Base-by-base conservation (phyloP, 2,113 vertebrate genomes). In the Equus przewalskii region DNA sequence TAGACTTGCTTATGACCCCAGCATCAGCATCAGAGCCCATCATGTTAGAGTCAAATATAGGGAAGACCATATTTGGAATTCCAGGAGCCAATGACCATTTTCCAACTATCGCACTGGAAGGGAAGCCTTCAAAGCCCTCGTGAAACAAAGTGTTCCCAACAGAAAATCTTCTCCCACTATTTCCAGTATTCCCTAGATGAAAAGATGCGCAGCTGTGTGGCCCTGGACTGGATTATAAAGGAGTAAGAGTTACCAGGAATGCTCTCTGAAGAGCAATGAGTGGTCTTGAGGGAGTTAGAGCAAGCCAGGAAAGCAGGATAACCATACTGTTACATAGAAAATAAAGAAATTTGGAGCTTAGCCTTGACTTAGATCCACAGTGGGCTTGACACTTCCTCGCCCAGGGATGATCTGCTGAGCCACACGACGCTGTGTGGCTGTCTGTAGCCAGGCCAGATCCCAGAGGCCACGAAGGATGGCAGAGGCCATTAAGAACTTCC, bases 21-120 rank as follows among this genome's bases (percentile, higher is more conserved):
- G 98, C 91, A 99, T 99, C 73, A 99, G 99, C 85, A 98, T 99
- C 65, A 99, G 99, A 94, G 99, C 99, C 78, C 99, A 99, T 97
- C 99, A 99, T 99, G 98, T 97, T 99, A 89, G 98, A 99, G 90
- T 98, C 99, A 69, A 99, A 99, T 96, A 98, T 97, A 80, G 99
- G 99, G 69, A 99, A 98, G 98, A 99, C 99, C 22, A 99, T 99
- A 99, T 98, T 99, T 44, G 98, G 99, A 99, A 98, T 99, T 99
- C 96, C 99, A 99, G 99, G 99, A 99, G 97, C 98, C 99, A 98
- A 99, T 99, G 99, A 99, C 99, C 49, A 94, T 99, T 96, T 99
- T 99, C 96, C 99, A 99, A 89, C 96, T 99, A 82, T 93, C 99
- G 96, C 99, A 99, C 79, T 99, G 99, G 99, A 99, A 99, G 18